Conservation (phyloP, 1,140 invertebrate species). For the Sarcophaga bullata region DNA sequence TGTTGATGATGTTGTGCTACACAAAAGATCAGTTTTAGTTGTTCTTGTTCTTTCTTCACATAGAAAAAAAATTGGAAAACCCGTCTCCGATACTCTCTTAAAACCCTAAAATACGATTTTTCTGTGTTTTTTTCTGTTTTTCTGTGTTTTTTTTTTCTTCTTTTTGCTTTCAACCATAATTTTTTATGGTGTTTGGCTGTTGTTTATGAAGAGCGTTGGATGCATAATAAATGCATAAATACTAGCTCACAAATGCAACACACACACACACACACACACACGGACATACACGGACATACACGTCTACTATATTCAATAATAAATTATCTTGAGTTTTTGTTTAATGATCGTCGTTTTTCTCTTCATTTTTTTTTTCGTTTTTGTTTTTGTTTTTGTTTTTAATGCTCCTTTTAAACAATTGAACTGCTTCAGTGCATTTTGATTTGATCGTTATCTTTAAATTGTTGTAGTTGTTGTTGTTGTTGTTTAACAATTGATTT, state of each 20-base stretch:
- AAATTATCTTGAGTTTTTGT: conserved; percentile 33
- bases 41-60: not conserved
- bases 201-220: not conserved
- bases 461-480: not conserved
- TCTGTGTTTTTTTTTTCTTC: no score
- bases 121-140: not conserved
- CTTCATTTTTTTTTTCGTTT: not conserved
- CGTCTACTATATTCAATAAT: conserved; percentile 6
- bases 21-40: conserved; percentile 38
- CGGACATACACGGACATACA: not conserved
- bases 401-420: not conserved
- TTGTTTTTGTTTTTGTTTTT: conserved; percentile 3
- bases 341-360: conserved; percentile 27
- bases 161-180: not conserved
- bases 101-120: conserved; percentile 13
- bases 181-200: conserved; percentile 11
- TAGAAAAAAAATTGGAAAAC: conserved; percentile 30
- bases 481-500: not conserved
- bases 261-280: not conserved
- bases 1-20: conserved; percentile 13
- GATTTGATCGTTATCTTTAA: not conserved
- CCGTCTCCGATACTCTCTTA: not conserved
- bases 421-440: not conserved
- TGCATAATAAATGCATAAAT: not conserved
- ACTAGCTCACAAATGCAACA: not conserved